phyloP scores from a whole-genome alignment of 64 coral and sea anemone species.

The Montipora efflorescens region DNA sequence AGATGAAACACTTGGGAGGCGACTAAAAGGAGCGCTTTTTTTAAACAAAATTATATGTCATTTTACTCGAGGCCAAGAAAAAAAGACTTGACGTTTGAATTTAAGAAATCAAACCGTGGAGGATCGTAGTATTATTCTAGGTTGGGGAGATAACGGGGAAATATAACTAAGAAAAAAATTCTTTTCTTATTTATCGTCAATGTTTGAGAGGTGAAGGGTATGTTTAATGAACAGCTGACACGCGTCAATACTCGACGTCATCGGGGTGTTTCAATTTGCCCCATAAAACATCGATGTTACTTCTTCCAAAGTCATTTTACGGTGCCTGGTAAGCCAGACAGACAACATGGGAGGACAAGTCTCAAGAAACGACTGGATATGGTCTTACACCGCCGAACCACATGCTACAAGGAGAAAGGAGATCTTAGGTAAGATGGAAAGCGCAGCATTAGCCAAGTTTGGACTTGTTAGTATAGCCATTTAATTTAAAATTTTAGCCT shows the following conservation, averaged over 20 bases:
- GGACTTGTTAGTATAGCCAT: not conserved
- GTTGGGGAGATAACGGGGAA: not conserved
- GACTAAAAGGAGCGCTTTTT: not conserved
- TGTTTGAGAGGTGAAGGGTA: not conserved
- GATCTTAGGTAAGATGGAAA: constrained; percentile 85
- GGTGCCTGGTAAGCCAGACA: not conserved
- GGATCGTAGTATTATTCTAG: not conserved
- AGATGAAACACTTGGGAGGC: not conserved
- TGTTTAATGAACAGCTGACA: not conserved
- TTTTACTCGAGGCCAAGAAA: not conserved
- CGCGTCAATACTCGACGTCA: not conserved
- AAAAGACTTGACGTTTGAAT: not conserved
- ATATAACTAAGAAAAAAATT: not conserved
- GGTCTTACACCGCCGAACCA: constrained; percentile 98
- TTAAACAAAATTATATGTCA: not conserved
- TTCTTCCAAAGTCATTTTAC: not conserved
- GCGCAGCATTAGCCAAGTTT: not conserved
- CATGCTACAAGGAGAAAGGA: constrained; percentile 95
- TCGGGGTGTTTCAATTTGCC: not conserved
- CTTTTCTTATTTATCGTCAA: not conserved
- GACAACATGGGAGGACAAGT: constrained; percentile 88
- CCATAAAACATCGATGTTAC: not conserved
- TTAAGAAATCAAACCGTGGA: not conserved
- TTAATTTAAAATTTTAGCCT: not conserved
- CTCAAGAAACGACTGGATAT: constrained; percentile 92